These are phyloP conservation scores for Xenus cinereus DNA, from an alignment of 2,113 vertebrate genomes.

Conservation along the genomic window DNA sequence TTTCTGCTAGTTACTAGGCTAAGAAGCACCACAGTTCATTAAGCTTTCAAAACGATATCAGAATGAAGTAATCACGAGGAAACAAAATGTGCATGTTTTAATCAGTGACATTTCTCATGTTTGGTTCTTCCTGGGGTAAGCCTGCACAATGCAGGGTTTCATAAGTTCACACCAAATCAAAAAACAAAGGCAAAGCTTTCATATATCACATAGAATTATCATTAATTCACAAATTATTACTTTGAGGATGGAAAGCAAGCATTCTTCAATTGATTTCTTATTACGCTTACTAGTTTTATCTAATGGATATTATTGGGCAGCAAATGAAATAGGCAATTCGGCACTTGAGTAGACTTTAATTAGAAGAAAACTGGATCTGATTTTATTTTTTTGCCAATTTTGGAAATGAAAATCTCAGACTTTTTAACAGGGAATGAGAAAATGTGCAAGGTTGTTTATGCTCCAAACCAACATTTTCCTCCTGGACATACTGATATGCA, in stretches of 20 bases:
- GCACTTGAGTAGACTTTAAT: background rate
- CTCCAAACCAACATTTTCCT: background rate
- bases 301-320: background rate
- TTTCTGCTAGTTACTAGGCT: background rate
- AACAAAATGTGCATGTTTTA: background rate
- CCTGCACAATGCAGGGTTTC: background rate
- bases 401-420: background rate
- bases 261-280: background rate
- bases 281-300: background rate
- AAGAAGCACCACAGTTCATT: background rate
- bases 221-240: background rate
- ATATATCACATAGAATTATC: background rate
- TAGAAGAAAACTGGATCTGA: background rate
- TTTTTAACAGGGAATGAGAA: background rate
- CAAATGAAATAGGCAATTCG: background rate
- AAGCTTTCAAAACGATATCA: constrained; percentile 6
- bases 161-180: background rate
- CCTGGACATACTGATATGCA: background rate
- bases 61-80: background rate
- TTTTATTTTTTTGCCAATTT: background rate
- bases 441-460: background rate
- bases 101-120: background rate
- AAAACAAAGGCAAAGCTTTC: background rate
- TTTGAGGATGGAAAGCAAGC: background rate
- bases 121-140: background rate